Evolutionary conservation across 2,888 invertebrate genomes (phyloP).

Genomic region (Xestia sexstrigata): DNA sequence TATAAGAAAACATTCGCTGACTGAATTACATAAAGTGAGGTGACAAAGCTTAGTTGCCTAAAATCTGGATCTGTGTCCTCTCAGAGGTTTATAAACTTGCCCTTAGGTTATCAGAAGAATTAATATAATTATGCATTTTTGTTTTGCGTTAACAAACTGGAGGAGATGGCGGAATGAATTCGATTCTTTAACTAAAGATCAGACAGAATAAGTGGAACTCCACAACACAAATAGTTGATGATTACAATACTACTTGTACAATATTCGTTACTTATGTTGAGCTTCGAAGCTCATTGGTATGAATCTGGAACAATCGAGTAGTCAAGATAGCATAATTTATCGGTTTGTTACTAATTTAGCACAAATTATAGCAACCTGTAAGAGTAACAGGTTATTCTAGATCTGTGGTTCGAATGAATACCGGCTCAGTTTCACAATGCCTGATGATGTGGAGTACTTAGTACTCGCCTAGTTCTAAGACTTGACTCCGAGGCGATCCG

Average conservation of each 20-base stretch:
- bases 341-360: conserved; percentile 18
- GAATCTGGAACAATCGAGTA: conserved; percentile 6
- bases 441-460: neutral
- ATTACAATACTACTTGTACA: neutral
- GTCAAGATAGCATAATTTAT: conserved; percentile 9
- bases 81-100: neutral
- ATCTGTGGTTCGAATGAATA: conserved; percentile 7
- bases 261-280: neutral
- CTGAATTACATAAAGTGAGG: neutral
- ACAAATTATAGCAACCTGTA: conserved; percentile 10
- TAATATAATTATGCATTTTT: too few relatives aligned
- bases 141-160: neutral
- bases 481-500: neutral
- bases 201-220: neutral
- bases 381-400: conserved; percentile 25
- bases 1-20: neutral
- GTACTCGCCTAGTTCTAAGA: neutral
- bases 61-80: neutral
- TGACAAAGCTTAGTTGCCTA: neutral
- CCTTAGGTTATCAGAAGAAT: neutral
- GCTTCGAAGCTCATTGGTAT: conserved; percentile 8
- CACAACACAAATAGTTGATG: neutral
- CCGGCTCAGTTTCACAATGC: conserved; percentile 17
- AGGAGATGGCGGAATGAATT: neutral
- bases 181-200: neutral